Percentiles rank a stretch among this genome's conserved stretches.
Conservation (phyloP, 2,113 vertebrate species). For the Desmodus rotundus region DNA sequence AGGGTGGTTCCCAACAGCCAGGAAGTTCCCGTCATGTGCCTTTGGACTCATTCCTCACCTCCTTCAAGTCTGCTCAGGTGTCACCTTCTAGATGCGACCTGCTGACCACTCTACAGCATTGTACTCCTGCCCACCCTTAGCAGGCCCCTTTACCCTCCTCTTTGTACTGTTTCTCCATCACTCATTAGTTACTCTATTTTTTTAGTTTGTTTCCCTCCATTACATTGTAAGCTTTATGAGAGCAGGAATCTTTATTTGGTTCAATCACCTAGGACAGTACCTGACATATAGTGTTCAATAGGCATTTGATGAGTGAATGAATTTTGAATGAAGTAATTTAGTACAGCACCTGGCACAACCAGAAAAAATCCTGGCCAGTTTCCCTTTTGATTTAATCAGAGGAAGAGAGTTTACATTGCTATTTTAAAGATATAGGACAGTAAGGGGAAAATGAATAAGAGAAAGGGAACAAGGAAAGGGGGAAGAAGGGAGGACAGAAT, state of each 20-base stretch:
- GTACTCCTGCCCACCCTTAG: accelerated
- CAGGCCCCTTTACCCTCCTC: accelerated
- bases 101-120: not conserved
- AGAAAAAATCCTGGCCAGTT: not conserved
- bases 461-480: not conserved
- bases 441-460: not conserved
- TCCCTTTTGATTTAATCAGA: not conserved
- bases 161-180: not conserved
- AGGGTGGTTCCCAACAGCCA: no score
- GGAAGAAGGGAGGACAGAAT: not conserved
- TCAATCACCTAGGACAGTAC: not conserved
- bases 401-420: not conserved
- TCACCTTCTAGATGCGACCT: not conserved
- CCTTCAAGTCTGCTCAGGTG: not conserved
- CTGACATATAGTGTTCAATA: not conserved
- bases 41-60: not conserved
- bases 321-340: not conserved
- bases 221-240: not conserved
- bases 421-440: not conserved
- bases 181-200: not conserved
- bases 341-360: not conserved
- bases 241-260: not conserved
- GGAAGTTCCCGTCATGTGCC: not conserved
- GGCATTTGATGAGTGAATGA: not conserved
- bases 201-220: not conserved